These are phyloP conservation scores for Volucella zonaria DNA, from an alignment of 2,888 invertebrate genomes.

Conservation along the genomic window DNA sequence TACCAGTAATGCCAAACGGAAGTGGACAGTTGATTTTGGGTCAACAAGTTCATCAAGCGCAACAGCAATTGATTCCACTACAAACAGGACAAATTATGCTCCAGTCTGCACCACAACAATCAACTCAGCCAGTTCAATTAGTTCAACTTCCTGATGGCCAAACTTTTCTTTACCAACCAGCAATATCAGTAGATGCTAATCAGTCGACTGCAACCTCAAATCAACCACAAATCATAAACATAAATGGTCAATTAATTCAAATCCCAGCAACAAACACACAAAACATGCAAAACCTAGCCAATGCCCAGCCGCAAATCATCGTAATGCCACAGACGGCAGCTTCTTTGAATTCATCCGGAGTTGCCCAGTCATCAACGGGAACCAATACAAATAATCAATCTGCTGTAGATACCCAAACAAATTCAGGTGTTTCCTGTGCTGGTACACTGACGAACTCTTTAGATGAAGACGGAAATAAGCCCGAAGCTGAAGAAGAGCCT, in stretches of 20 bases:
- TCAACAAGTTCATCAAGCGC: conserved; percentile 78
- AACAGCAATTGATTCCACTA: conserved; percentile 80
- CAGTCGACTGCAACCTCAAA: conserved; percentile 80
- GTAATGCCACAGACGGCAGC: conserved; percentile 77
- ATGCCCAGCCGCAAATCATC: conserved; percentile 76
- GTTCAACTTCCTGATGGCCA: conserved; percentile 96
- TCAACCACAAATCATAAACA: conserved; percentile 85
- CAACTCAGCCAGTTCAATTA: conserved; percentile 86
- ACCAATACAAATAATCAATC: conserved; percentile 65
- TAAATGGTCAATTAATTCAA: conserved; percentile 82
- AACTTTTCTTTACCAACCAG: conserved; percentile 92
- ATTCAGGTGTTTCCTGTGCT: conserved; percentile 46
- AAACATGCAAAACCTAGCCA: conserved; percentile 53
- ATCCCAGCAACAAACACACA: conserved; percentile 78
- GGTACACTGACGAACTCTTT: conserved; percentile 75
- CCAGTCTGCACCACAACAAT: conserved; percentile 79
- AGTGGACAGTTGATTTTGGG: conserved; percentile 81
- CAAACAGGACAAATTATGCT: conserved; percentile 81
- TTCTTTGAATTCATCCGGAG: conserved; percentile 60
- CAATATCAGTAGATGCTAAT: conserved; percentile 75
- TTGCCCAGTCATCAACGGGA: conserved; percentile 76
- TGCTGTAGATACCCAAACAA: conserved; percentile 65
- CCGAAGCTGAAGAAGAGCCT: conserved; percentile 92
- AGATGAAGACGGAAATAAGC: conserved; percentile 78
- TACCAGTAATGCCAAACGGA: conserved; percentile 79